Evolutionary conservation across 2,888 invertebrate genomes (phyloP).

Genomic region (Idaea dimidiata): DNA sequence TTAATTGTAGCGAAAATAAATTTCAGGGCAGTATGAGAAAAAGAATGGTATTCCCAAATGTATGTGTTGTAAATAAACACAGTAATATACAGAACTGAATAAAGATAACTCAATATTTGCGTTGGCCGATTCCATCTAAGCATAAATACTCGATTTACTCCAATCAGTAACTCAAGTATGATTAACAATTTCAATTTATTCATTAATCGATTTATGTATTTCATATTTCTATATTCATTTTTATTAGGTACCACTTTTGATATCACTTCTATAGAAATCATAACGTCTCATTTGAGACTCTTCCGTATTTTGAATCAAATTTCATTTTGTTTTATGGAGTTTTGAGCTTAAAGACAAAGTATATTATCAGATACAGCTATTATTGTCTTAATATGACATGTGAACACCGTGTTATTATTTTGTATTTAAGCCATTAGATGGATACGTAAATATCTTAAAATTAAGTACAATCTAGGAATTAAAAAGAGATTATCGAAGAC

Average conservation of each 20-base stretch:
- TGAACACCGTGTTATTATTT: neutral
- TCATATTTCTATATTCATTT: neutral
- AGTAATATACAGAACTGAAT: neutral
- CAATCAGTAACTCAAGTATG: neutral
- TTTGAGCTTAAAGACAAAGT: neutral
- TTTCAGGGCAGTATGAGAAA: neutral
- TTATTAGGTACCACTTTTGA: neutral
- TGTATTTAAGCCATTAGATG: neutral
- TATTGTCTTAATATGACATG: neutral
- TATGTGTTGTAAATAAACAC: neutral
- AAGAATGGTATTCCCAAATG: neutral
- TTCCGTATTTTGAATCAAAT: neutral
- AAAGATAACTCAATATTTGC: neutral
- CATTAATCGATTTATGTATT: neutral
- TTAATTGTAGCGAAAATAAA: neutral
- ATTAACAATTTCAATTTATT: neutral
- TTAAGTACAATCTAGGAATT: neutral
- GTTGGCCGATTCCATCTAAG: constrained; percentile 24
- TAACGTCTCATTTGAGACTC: neutral
- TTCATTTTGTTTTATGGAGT: neutral
- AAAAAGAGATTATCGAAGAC: neutral
- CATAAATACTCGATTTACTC: neutral
- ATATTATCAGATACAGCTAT: neutral
- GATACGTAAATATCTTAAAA: neutral
- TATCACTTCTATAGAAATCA: neutral